phyloP scores from a whole-genome alignment of 1,140 invertebrate species.

The Ostrea denselamellosa region DNA sequence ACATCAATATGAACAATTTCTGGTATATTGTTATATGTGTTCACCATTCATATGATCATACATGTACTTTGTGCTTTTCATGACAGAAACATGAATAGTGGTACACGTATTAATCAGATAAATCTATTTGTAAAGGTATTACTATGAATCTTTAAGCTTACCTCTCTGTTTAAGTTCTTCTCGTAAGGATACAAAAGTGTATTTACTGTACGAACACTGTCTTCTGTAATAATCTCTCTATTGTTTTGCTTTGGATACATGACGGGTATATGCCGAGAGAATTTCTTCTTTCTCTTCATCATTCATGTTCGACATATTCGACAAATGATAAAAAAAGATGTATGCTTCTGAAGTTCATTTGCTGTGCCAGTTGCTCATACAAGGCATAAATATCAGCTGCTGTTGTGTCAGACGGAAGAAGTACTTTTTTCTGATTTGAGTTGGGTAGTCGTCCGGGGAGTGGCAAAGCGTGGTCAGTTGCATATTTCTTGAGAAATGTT shows the following conservation, averaged over 20 bases:
- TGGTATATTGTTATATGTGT: neutral
- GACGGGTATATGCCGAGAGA: conserved; percentile 43
- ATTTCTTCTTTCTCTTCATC: conserved; percentile 50
- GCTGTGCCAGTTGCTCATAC: neutral
- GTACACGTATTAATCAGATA: neutral
- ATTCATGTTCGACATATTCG: conserved; percentile 41
- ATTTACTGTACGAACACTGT: conserved; percentile 39
- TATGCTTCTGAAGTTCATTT: no score
- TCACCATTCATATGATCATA: no score
- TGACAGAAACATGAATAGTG: neutral
- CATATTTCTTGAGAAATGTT: no score
- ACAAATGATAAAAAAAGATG: conserved; percentile 54
- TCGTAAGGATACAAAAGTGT: neutral
- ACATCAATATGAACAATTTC: neutral
- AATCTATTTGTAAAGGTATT: neutral
- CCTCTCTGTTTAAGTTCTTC: neutral
- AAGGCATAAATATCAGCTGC: neutral
- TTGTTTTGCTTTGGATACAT: conserved; percentile 47
- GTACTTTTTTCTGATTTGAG: conserved; percentile 54
- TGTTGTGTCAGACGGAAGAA: conserved; percentile 43
- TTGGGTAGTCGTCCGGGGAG: conserved; percentile 64
- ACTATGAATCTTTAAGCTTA: no score
- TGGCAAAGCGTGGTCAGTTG: no score
- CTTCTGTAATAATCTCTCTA: conserved; percentile 55
- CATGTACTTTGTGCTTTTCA: neutral